These are phyloP conservation scores for Trichonephila clavipes DNA, from an alignment of 1,140 invertebrate species.

Conservation along the genomic window DNA sequence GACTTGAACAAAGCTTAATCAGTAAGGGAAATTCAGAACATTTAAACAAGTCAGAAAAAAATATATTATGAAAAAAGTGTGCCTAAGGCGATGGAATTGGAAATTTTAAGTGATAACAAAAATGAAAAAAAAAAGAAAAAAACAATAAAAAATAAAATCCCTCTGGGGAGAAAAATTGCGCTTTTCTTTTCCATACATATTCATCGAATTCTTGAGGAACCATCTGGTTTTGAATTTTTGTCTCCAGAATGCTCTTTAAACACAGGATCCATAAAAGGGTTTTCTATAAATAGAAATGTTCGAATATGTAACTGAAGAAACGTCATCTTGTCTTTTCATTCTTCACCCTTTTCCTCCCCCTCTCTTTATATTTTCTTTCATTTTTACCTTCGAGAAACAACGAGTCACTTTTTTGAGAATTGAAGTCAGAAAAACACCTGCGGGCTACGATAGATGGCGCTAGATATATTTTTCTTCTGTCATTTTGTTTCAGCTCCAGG, in stretches of 20 bases:
- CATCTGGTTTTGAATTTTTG: constrained; percentile 75
- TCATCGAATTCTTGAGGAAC: constrained; percentile 64
- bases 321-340: constrained; percentile 52
- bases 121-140: background rate
- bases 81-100: constrained; percentile 44
- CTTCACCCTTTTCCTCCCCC: background rate
- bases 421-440: constrained; percentile 67
- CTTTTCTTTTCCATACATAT: constrained; percentile 68
- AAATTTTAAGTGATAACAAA: constrained; percentile 66
- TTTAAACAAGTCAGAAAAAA: background rate
- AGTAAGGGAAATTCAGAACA: constrained; percentile 20
- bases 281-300: constrained; percentile 75
- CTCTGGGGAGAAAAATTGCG: background rate
- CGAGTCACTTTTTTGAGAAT: constrained; percentile 54
- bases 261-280: constrained; percentile 69
- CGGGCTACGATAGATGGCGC: constrained; percentile 69
- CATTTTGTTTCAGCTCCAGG: constrained; percentile 34
- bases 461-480: constrained; percentile 56
- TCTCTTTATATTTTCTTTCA: constrained; percentile 13
- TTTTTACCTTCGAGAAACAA: constrained; percentile 54
- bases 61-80: background rate
- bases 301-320: constrained; percentile 70
- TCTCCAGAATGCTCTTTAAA: constrained; percentile 56
- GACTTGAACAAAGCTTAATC: constrained; percentile 14
- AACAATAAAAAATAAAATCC: background rate